Conservation (phyloP, 2,888 invertebrate genomes). For the Dasypolia templi region DNA sequence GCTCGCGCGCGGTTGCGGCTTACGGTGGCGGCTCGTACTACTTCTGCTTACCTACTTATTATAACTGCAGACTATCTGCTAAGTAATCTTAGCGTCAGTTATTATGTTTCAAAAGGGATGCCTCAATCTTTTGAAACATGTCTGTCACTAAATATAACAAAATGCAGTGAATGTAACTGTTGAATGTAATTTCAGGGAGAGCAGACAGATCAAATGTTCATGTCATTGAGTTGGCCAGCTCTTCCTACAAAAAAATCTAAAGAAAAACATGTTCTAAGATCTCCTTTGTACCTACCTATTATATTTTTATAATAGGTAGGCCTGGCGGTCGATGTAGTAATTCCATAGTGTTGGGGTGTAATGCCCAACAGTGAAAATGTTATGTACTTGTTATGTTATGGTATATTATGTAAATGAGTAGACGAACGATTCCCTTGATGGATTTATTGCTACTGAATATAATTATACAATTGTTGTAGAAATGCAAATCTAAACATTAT, state of each 20-base stretch:
- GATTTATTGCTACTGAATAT: no score
- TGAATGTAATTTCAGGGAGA: background rate
- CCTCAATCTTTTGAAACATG: no score
- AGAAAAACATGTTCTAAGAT: background rate
- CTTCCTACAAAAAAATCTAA: background rate
- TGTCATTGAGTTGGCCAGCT: background rate
- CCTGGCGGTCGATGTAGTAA: background rate
- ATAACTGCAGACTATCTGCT: constrained; percentile 1
- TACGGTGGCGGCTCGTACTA: constrained; percentile 11
- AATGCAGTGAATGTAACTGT: background rate
- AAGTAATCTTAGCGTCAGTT: background rate
- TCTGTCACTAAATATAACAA: no score
- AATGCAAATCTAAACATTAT: no score
- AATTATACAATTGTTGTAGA: no score
- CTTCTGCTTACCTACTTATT: constrained; percentile 4
- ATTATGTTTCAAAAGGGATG: background rate
- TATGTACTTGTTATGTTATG: no score
- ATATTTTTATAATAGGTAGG: no score
- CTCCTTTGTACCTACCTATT: background rate
- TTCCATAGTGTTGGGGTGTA: background rate
- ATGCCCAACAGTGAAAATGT: no score
- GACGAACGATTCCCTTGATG: no score
- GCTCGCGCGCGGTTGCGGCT: constrained; percentile 4
- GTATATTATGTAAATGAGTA: no score
- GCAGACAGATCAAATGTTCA: background rate